Conservation (phyloP, 1,140 invertebrate species). For the Caerostris darwini region DNA sequence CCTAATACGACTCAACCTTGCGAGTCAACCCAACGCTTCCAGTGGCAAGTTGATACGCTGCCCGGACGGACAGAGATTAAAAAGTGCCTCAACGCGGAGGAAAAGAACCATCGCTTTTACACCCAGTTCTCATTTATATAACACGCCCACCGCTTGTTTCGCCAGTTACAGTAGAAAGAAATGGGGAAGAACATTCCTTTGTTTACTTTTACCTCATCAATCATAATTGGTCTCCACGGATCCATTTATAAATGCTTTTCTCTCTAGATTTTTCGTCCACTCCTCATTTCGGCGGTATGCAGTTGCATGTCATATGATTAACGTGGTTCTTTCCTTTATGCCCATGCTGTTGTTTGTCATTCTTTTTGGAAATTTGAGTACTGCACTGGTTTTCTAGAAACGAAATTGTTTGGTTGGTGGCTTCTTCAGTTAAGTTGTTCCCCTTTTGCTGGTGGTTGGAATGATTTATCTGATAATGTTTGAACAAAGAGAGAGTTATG, state of each 20-base stretch:
- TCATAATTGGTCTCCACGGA: slow-evolving; percentile 61
- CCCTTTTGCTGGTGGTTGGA: too few species aligned
- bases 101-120: slow-evolving; percentile 41
- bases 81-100: background rate
- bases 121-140: slow-evolving; percentile 66
- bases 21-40: background rate
- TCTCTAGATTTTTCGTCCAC: slow-evolving; percentile 58
- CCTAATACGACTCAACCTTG: slow-evolving; percentile 22
- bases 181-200: background rate
- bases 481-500: too few species aligned
- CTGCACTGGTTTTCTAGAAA: too few species aligned
- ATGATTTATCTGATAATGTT: too few species aligned
- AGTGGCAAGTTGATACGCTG: background rate
- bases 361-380: background rate
- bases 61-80: background rate
- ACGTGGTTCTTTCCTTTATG: slow-evolving; percentile 22
- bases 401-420: too few species aligned
- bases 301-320: slow-evolving; percentile 25
- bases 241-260: slow-evolving; percentile 62
- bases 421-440: too few species aligned
- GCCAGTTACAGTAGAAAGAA: slow-evolving; percentile 49
- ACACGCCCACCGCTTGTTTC: slow-evolving; percentile 65
- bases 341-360: background rate
- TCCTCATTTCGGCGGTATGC: background rate
- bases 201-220: slow-evolving; percentile 70